Percentiles rank a stretch among this genome's conserved stretches.
phyloP scores from a whole-genome alignment of 2,797 vertebrate species.

The Cuniculus paca region DNA sequence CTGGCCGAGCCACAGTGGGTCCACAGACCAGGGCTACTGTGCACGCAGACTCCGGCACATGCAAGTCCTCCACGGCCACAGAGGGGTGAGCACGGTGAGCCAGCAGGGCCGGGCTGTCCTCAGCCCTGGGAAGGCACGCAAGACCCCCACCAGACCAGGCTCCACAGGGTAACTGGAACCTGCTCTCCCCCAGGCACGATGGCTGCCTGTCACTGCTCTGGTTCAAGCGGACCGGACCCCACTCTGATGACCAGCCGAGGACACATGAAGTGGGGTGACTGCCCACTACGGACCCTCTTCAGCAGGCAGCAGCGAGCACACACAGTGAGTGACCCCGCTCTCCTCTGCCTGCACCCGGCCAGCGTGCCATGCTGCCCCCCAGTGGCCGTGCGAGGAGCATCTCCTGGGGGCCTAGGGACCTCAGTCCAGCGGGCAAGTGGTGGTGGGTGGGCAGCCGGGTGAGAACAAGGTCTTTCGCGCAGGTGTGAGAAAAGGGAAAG shows the following conservation, averaged over 20 bases:
- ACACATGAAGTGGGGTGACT: not conserved
- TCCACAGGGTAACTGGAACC: not conserved
- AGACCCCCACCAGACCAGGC: not conserved
- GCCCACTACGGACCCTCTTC: not conserved
- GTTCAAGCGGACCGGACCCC: not conserved
- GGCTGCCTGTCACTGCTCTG: not conserved
- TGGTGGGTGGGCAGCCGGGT: not conserved
- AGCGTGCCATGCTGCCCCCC: conserved; percentile 69
- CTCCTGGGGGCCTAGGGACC: not conserved
- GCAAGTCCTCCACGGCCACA: too few species aligned
- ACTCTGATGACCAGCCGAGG: not conserved
- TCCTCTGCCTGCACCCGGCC: not conserved
- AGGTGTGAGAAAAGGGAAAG: not conserved
- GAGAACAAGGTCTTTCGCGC: not conserved
- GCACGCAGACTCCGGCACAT: not conserved
- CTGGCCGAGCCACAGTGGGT: not conserved
- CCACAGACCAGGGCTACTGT: not conserved
- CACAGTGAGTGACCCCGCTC: accelerated
- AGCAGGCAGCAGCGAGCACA: not conserved
- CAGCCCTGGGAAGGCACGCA: not conserved
- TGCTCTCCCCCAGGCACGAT: not conserved
- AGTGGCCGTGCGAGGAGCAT: conserved; percentile 34
- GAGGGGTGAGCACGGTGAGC: not conserved
- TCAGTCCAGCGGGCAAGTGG: not conserved
- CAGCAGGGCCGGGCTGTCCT: not conserved